Conservation (phyloP, 2,888 invertebrate genomes). For the Physocephala rufipes region DNA sequence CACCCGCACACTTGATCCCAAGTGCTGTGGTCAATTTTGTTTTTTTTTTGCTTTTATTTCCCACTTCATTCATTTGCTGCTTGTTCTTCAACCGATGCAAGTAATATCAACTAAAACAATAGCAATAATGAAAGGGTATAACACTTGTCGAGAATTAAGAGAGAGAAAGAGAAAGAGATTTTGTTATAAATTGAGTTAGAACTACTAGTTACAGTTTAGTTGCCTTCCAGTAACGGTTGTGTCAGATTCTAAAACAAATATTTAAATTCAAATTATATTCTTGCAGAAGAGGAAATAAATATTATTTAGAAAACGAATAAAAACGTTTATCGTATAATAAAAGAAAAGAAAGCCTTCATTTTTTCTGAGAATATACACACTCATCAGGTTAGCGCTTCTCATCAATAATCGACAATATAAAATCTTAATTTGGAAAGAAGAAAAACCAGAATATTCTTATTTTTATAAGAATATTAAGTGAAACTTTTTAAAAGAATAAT, state of each 20-base stretch:
- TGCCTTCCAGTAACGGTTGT: slow-evolving; percentile 62
- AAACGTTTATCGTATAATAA: no score
- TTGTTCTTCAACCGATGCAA: slow-evolving; percentile 46
- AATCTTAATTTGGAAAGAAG: no score
- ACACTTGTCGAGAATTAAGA: slow-evolving; percentile 22
- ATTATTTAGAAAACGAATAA: no score
- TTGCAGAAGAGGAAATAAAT: no score
- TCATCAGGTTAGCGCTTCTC: slow-evolving; percentile 4
- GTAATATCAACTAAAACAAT: slow-evolving; percentile 47
- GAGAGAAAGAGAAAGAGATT: slow-evolving; percentile 43
- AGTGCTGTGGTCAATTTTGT: slow-evolving; percentile 7
- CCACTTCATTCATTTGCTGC: slow-evolving; percentile 10
- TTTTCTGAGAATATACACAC: no score
- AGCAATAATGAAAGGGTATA: slow-evolving; percentile 29
- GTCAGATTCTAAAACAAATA: slow-evolving; percentile 48
- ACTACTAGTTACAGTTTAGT: slow-evolving; percentile 61
- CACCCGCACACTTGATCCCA: background rate
- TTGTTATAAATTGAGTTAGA: slow-evolving; percentile 64
- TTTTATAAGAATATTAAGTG: background rate
- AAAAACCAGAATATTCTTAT: background rate
- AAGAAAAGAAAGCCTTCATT: background rate
- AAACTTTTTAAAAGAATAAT: no score
- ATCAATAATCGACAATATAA: background rate
- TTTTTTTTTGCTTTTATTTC: slow-evolving; percentile 16
- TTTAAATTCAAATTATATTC: background rate